Evolutionary conservation across 2,797 vertebrate species (phyloP).

Genomic region (Pyrocephalus nanus): DNA sequence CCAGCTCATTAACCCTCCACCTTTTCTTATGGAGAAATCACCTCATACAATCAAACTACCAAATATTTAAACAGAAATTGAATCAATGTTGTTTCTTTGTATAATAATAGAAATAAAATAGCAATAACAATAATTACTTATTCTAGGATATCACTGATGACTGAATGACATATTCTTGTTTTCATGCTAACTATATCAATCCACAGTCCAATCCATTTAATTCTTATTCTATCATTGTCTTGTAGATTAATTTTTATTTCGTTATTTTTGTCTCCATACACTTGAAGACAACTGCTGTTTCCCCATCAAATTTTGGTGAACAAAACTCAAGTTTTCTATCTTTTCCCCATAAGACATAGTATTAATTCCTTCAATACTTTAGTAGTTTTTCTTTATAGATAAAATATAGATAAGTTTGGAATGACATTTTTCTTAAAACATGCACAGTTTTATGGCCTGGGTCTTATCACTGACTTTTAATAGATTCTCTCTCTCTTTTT

Average conservation of each 20-base stretch:
- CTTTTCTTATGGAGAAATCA: not conserved
- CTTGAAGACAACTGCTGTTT: not conserved
- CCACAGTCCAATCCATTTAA: not conserved
- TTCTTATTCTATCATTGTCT: not conserved
- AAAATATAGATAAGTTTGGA: not conserved
- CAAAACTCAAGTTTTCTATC: not conserved
- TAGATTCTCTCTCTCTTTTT: not conserved
- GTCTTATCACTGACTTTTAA: not conserved
- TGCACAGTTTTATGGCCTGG: not conserved
- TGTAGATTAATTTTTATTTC: not conserved
- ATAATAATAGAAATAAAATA: not conserved
- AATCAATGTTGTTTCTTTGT: not conserved
- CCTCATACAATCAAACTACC: not conserved
- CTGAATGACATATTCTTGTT: not conserved
- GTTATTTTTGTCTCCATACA: not conserved
- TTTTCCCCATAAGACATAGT: not conserved
- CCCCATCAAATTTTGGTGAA: not conserved
- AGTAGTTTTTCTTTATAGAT: not conserved
- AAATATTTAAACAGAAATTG: not conserved
- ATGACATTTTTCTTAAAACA: not conserved
- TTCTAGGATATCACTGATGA: not conserved
- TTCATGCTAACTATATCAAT: not conserved
- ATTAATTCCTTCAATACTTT: not conserved
- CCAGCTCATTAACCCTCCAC: not conserved
- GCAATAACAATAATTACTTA: not conserved